Evolutionary conservation across 2,113 vertebrate species (phyloP).

Genomic region (Anhinga rufa): DNA sequence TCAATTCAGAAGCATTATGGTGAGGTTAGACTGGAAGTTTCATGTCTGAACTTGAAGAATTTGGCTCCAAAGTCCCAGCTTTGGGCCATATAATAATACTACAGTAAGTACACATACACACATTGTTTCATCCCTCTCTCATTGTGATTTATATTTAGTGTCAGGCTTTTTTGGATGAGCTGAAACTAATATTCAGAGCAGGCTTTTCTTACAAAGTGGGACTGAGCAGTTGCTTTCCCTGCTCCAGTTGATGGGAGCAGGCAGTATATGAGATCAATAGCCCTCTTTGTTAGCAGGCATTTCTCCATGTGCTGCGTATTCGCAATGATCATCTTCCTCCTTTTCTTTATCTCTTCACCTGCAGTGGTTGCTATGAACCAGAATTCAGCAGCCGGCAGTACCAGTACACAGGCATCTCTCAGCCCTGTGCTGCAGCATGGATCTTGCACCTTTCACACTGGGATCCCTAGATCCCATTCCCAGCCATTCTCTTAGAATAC

Average conservation of each 20-base stretch:
- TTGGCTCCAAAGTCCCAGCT: neutral
- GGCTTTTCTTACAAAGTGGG: neutral
- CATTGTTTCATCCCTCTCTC: neutral
- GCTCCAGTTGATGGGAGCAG: neutral
- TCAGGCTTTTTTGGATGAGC: neutral
- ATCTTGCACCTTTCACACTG: neutral
- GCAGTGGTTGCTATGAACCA: neutral
- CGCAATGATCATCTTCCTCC: neutral
- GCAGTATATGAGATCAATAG: neutral
- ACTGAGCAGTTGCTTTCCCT: neutral
- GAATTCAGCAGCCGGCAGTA: accelerated
- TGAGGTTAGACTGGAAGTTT: neutral
- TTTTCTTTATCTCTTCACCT: neutral
- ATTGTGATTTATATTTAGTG: neutral
- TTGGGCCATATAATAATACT: neutral
- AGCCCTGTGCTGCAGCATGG: neutral
- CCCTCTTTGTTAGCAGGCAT: neutral
- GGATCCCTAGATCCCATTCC: neutral
- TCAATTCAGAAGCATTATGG: accelerated
- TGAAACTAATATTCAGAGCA: neutral
- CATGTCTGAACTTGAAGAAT: neutral
- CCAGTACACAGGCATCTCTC: accelerated
- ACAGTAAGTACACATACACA: neutral
- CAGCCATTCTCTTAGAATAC: neutral
- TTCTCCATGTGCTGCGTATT: neutral